phyloP scores from a whole-genome alignment of 2,888 invertebrate genomes.

The Anodontia alba region DNA sequence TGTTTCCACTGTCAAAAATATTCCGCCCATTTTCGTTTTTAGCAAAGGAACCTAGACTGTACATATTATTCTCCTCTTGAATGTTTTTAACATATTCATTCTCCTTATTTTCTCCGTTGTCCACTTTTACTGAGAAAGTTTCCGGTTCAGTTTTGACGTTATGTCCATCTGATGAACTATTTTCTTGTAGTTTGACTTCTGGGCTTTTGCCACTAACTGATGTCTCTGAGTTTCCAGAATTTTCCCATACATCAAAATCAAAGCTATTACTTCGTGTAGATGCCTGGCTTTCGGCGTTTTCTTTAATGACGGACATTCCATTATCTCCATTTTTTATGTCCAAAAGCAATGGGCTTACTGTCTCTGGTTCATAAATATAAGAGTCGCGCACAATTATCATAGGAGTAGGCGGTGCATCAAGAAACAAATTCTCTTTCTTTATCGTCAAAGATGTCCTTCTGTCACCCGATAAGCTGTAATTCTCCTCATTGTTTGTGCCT shows the following conservation, averaged over 20 bases:
- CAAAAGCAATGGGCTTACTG: constrained; percentile 21
- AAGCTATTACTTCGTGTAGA: constrained; percentile 9
- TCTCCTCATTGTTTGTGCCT: not conserved
- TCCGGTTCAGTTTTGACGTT: not conserved
- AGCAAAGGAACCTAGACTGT: too few relatives aligned
- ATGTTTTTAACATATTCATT: too few relatives aligned
- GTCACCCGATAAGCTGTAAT: not conserved
- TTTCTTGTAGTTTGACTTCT: not conserved
- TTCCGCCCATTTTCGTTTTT: not conserved
- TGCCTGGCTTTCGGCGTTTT: not conserved
- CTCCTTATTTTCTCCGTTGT: too few relatives aligned
- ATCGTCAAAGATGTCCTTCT: constrained; percentile 23
- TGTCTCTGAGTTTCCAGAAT: not conserved
- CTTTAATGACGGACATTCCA: not conserved
- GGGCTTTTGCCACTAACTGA: not conserved
- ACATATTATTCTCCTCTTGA: too few relatives aligned
- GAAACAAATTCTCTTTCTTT: constrained; percentile 43
- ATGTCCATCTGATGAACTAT: not conserved
- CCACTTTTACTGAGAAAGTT: not conserved
- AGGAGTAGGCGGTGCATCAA: constrained; percentile 47
- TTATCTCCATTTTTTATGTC: not conserved
- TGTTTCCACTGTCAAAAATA: not conserved
- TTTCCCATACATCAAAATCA: not conserved
- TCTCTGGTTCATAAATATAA: constrained; percentile 48
- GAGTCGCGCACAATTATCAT: constrained; percentile 47